These are phyloP conservation scores for Oxycera nigricornis DNA, from an alignment of 2,888 invertebrate genomes.

Conservation along the genomic window DNA sequence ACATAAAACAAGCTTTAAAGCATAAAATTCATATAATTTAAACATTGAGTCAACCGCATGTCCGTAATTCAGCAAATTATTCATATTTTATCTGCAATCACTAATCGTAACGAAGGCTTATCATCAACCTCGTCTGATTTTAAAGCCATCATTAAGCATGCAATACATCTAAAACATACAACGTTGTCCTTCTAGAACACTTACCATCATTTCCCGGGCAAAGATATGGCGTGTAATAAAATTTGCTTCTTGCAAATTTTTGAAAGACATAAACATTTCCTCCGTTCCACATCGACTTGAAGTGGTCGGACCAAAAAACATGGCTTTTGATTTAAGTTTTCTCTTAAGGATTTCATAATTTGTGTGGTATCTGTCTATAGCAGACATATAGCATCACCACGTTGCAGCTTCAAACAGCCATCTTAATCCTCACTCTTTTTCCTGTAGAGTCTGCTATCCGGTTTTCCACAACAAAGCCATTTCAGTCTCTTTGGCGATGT, in stretches of 20 bases:
- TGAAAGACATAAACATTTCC: not conserved
- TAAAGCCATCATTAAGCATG: not conserved
- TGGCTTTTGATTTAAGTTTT: constrained; percentile 3
- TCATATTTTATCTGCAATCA: not conserved
- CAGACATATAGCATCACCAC: not conserved
- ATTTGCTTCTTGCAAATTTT: constrained; percentile 8
- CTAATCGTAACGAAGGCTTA: not conserved
- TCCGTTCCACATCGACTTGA: not conserved
- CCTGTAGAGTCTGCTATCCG: not conserved
- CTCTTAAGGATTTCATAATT: not conserved
- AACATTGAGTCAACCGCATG: not conserved
- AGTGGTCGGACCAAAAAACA: not conserved
- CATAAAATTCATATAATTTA: too few species aligned
- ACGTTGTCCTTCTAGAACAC: not conserved
- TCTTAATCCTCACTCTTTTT: not conserved
- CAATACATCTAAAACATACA: constrained; percentile 2
- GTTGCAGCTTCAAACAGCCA: constrained; percentile 1
- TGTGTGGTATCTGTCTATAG: constrained; percentile 2
- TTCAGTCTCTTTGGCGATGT: constrained; percentile 25
- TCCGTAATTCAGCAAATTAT: not conserved
- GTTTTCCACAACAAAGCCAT: constrained; percentile 6
- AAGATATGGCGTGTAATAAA: constrained; percentile 3
- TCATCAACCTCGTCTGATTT: not conserved
- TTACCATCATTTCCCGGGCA: not conserved
- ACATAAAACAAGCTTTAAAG: too few species aligned